phyloP scores from a whole-genome alignment of 2,888 invertebrate genomes.

The Xestia rhomboidea region DNA sequence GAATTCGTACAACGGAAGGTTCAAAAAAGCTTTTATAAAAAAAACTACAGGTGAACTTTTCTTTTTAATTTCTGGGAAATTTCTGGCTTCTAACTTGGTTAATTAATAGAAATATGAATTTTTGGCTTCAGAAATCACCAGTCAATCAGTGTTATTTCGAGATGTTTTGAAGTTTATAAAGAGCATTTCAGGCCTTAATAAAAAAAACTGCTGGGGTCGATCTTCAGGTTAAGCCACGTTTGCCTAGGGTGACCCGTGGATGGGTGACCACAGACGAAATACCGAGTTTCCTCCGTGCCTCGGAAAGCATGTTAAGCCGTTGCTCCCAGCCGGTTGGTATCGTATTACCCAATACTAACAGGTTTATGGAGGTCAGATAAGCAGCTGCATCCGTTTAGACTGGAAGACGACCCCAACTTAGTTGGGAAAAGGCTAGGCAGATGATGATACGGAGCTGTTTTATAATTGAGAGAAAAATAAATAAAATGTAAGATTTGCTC shows the following conservation, averaged over 20 bases:
- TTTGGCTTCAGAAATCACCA: neutral
- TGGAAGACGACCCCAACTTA: too few species aligned
- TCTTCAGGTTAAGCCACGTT: too few species aligned
- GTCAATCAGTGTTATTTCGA: neutral
- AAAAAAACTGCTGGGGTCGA: neutral
- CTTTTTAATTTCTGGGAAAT: neutral
- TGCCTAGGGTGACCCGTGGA: too few species aligned
- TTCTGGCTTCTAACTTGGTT: neutral
- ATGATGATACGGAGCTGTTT: too few species aligned
- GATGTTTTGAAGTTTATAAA: neutral
- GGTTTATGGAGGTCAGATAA: too few species aligned
- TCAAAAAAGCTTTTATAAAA: constrained; percentile 10
- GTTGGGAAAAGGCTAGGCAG: too few species aligned
- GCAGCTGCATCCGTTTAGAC: too few species aligned
- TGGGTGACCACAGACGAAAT: too few species aligned
- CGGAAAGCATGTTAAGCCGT: too few species aligned
- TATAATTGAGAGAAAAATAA: neutral
- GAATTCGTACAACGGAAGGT: neutral
- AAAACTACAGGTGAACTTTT: neutral
- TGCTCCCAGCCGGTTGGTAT: too few species aligned
- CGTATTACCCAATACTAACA: too few species aligned
- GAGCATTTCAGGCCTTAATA: too few species aligned
- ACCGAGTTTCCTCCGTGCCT: neutral
- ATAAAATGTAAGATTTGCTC: neutral
- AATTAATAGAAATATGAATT: neutral